Conservation (phyloP, 2,113 vertebrate species). For the Prionailurus viverrinus region DNA sequence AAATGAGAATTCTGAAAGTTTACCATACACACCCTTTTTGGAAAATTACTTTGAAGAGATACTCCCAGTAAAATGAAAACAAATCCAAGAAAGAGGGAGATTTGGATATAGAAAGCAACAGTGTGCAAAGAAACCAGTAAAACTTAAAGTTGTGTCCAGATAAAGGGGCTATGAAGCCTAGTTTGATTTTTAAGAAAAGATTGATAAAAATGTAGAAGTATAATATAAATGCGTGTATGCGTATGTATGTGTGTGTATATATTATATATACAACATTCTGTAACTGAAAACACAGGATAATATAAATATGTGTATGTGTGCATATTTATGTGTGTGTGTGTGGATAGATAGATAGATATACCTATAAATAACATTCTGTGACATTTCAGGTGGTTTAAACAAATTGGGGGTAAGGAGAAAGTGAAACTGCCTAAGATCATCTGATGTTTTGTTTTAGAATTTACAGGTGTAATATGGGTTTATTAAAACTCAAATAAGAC, state of each 20-base stretch:
- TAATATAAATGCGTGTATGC: not conserved
- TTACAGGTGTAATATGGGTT: slow-evolving; percentile 6
- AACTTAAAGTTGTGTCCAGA: not conserved
- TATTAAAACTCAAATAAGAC: slow-evolving; percentile 50
- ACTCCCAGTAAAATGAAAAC: not conserved
- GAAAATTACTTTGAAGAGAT: slow-evolving; percentile 32
- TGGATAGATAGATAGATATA: not conserved
- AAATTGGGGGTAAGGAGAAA: slow-evolving; percentile 10
- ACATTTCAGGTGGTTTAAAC: slow-evolving; percentile 3
- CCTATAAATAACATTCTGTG: not conserved
- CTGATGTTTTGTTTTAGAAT: slow-evolving; percentile 32
- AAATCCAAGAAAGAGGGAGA: slow-evolving; percentile 18
- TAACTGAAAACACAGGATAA: slow-evolving; percentile 13
- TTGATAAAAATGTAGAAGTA: slow-evolving; percentile 24
- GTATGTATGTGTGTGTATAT: not conserved
- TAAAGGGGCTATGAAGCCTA: not conserved
- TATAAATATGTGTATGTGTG: not conserved
- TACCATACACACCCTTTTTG: not conserved
- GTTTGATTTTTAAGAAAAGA: slow-evolving; percentile 13
- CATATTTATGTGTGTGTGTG: not conserved
- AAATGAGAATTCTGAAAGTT: slow-evolving; percentile 25
- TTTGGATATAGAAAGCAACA: slow-evolving; percentile 28
- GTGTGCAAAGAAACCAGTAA: not conserved
- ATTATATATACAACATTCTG: not conserved
- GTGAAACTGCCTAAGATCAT: slow-evolving; percentile 32